Evolutionary conservation across 2,888 invertebrate genomes (phyloP).

Genomic region (Nymphalis c-album): DNA sequence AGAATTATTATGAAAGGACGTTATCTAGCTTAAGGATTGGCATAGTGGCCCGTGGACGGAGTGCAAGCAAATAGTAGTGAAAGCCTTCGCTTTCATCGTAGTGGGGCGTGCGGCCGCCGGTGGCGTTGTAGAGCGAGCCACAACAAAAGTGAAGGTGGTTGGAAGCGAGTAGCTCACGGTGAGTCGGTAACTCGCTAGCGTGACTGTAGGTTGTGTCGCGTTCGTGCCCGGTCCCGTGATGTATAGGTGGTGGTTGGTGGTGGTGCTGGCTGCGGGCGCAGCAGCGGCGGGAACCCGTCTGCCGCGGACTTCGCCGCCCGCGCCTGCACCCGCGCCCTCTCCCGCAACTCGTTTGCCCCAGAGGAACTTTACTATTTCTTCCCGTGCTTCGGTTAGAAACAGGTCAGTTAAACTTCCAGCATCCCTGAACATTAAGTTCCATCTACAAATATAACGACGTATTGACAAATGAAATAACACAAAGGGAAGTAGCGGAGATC

Average conservation of each 20-base stretch:
- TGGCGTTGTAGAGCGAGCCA: conserved; percentile 44
- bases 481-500: conserved; percentile 19
- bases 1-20: conserved; percentile 33
- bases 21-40: conserved; percentile 33
- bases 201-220: conserved; percentile 65
- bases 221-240: conserved; percentile 61
- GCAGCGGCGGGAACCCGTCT: conserved; percentile 70
- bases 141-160: conserved; percentile 74
- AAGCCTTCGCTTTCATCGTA: conserved; percentile 76
- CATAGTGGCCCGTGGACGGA: conserved; percentile 24
- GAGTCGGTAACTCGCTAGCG: conserved; percentile 59
- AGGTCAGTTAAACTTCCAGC: conserved; percentile 59
- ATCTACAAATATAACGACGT: not conserved
- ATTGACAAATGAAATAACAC: conserved; percentile 17
- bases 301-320: conserved; percentile 69
- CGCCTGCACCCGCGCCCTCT: conserved; percentile 82
- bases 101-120: conserved; percentile 63
- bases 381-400: conserved; percentile 72
- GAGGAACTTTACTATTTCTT: conserved; percentile 73
- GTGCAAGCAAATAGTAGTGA: conserved; percentile 55
- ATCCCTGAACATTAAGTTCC: not conserved
- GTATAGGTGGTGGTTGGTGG: conserved; percentile 70
- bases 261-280: conserved; percentile 51
- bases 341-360: conserved; percentile 77
- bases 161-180: conserved; percentile 58